A percentile compares a stretch with the other conserved stretches of the same genome.
Conservation (phyloP, 1,140 invertebrate species). For the Platyscapa corneri region DNA sequence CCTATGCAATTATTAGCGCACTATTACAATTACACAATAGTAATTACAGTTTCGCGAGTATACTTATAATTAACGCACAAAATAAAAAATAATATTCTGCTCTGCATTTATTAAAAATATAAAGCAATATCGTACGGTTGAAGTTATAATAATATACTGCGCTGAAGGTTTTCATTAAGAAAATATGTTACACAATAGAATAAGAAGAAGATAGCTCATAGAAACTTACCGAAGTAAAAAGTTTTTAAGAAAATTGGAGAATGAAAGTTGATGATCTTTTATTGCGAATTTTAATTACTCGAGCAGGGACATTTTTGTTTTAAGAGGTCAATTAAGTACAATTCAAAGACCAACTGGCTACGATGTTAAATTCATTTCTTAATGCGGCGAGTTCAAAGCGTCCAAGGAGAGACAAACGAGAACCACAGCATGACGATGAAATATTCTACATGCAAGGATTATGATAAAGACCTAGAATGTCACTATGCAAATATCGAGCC, state of each 20-base stretch:
- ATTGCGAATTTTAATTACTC: conserved; percentile 45
- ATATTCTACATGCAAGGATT: conserved; percentile 55
- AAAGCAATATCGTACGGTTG: neutral
- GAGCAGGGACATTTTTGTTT: conserved; percentile 33
- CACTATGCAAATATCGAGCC: conserved; percentile 59
- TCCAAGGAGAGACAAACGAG: neutral
- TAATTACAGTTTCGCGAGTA: too few species aligned
- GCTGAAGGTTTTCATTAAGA: conserved; percentile 28
- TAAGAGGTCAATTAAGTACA: conserved; percentile 46
- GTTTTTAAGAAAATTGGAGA: conserved; percentile 12
- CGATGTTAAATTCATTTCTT: conserved; percentile 30
- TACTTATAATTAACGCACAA: neutral
- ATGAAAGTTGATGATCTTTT: conserved; percentile 41
- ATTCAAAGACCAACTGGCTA: conserved; percentile 3
- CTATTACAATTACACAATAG: too few species aligned
- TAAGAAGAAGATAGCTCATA: neutral
- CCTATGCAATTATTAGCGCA: too few species aligned
- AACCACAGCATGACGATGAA: conserved; percentile 20
- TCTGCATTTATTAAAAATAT: neutral
- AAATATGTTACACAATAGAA: neutral
- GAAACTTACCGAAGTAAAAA: neutral
- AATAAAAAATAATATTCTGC: conserved; percentile 3
- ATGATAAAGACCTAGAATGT: conserved; percentile 62
- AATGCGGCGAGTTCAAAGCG: conserved; percentile 39
- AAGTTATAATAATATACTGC: conserved; percentile 5